These are phyloP conservation scores for Reticulitermes lucifugus DNA, from an alignment of 2,888 invertebrate genomes.

Conservation along the genomic window DNA sequence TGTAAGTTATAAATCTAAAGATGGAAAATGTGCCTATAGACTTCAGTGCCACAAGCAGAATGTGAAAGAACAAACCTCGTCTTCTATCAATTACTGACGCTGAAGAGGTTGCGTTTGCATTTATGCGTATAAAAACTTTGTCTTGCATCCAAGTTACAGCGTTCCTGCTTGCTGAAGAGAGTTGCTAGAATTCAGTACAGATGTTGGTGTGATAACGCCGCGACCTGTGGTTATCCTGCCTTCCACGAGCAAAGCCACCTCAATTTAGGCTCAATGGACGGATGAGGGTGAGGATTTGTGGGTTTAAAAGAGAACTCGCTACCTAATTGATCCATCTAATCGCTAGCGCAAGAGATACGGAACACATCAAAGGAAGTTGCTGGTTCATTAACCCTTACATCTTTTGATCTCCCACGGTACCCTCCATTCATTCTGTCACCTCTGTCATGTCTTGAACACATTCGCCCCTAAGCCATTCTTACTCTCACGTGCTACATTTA, in stretches of 20 bases:
- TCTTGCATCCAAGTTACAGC: no score
- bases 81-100: no score
- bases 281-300: background rate
- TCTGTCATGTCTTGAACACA: background rate
- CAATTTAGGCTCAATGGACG: background rate
- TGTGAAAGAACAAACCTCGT: no score
- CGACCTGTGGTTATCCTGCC: background rate
- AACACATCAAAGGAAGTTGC: background rate
- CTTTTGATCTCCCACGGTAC: slow-evolving; percentile 10
- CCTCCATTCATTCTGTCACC: slow-evolving; percentile 8
- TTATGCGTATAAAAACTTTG: no score
- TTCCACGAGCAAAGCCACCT: background rate
- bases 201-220: background rate
- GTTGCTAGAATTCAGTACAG: no score
- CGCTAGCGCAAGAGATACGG: background rate
- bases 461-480: background rate
- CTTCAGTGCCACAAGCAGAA: no score
- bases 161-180: no score
- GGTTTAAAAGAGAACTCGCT: background rate
- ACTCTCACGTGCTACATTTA: background rate
- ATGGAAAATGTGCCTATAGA: no score
- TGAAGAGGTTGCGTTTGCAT: no score
- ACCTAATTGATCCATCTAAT: background rate
- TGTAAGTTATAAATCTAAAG: no score
- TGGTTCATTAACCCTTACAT: background rate